phyloP scores from a whole-genome alignment of 2,797 vertebrate genomes.

The Lindbergichthys nudifrons region DNA sequence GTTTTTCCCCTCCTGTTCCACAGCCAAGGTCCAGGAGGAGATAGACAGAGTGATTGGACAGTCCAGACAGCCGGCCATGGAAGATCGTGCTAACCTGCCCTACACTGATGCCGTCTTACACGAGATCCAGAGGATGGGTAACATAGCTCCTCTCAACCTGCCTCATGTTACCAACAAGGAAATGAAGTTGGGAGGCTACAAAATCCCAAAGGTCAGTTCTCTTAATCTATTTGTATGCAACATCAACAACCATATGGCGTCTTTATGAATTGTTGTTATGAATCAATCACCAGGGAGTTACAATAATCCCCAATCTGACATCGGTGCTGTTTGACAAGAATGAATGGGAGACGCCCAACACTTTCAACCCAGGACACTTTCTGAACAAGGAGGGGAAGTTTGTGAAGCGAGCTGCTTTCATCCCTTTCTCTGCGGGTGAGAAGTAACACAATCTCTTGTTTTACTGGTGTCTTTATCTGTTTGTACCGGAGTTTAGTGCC shows the following conservation, averaged over 20 bases:
- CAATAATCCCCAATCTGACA: slow-evolving; percentile 66
- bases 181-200: slow-evolving; percentile 49
- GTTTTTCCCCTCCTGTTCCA: neutral
- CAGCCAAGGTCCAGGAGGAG: slow-evolving; percentile 70
- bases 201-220: slow-evolving; percentile 54
- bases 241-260: neutral
- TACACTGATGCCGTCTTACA: slow-evolving; percentile 71
- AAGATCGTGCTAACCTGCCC: slow-evolving; percentile 58
- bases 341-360: slow-evolving; percentile 84
- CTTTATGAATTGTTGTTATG: neutral
- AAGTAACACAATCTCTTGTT: no score
- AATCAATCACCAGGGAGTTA: slow-evolving; percentile 74
- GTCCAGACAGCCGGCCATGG: slow-evolving; percentile 42
- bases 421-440: slow-evolving; percentile 89
- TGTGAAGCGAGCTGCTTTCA: slow-evolving; percentile 81
- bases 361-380: slow-evolving; percentile 88
- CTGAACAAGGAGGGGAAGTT: slow-evolving; percentile 85
- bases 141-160: slow-evolving; percentile 54
- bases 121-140: slow-evolving; percentile 63
- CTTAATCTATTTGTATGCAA: neutral
- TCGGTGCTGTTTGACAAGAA: slow-evolving; percentile 84
- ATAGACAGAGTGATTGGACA: slow-evolving; percentile 62
- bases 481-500: no score
- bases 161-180: slow-evolving; percentile 48
- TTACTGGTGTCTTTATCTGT: no score